These are phyloP conservation scores for Agrypnia vestita DNA, from an alignment of 1,140 invertebrate genomes.

Conservation along the genomic window DNA sequence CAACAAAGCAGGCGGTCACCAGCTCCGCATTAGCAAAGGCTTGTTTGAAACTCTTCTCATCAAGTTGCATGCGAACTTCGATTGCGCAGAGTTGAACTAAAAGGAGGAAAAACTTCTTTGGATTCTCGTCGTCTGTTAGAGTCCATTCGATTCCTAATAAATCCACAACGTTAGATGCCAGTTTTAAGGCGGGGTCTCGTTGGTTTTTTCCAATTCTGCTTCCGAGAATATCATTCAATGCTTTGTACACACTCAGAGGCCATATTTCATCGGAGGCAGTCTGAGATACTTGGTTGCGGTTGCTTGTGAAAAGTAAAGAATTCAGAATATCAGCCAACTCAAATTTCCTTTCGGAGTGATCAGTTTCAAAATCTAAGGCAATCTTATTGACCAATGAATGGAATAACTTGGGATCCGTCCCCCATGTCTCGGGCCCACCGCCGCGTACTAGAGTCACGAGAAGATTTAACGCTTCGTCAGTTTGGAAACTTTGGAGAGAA, in stretches of 20 bases:
- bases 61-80: slow-evolving; percentile 93
- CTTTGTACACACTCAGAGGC: slow-evolving; percentile 85
- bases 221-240: slow-evolving; percentile 84
- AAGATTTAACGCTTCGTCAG: slow-evolving; percentile 87
- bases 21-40: slow-evolving; percentile 84
- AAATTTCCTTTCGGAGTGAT: slow-evolving; percentile 91
- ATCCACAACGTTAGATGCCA: slow-evolving; percentile 86
- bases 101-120: slow-evolving; percentile 87
- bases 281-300: slow-evolving; percentile 76
- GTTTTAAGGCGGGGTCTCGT: slow-evolving; percentile 88
- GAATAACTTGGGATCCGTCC: slow-evolving; percentile 81
- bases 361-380: slow-evolving; percentile 88
- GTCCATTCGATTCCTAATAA: slow-evolving; percentile 89
- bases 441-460: slow-evolving; percentile 81
- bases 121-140: slow-evolving; percentile 83
- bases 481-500: slow-evolving; percentile 88
- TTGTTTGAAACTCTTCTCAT: slow-evolving; percentile 87
- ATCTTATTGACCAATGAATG: slow-evolving; percentile 89
- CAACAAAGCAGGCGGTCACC: slow-evolving; percentile 86
- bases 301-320: slow-evolving; percentile 82
- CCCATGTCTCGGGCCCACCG: slow-evolving; percentile 83
- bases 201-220: slow-evolving; percentile 91
- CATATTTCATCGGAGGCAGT: slow-evolving; percentile 81
- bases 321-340: slow-evolving; percentile 85
- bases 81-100: slow-evolving; percentile 90